Evolutionary conservation across 2,797 vertebrate genomes (phyloP), one percentile per base, ranked within the genome.

Genomic region (Oreochromis mossambicus): DNA sequence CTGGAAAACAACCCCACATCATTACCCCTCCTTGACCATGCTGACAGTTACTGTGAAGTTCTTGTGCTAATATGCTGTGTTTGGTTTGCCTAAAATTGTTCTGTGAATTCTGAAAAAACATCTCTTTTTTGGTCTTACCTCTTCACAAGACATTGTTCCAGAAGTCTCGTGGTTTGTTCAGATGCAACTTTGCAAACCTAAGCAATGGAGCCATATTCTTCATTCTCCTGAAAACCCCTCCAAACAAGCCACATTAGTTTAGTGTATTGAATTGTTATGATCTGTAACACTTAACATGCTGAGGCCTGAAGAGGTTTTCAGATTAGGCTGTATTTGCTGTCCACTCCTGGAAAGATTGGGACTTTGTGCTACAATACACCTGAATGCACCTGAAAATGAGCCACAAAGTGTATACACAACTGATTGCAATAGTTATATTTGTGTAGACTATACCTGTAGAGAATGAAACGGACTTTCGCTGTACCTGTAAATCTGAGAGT

Each of bases 251-350:
- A 73, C 0, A 12, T 46, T 17, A 29, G 14, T 73, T 73, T 26
- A 41, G 4, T 24, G 36, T 8, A 68, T 24, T 15, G 12, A 24
- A 68, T 41, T 68, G 36, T 68, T 41, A 68, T 68, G 61, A 66
- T 14, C 12, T 19, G 3, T 50, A 19, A 50, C 48, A 50, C 7
- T 38, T 41, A 68, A 41, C 36, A 24, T 68, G 63, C 36, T 41
- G 63, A 24, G 7, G 1, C 63, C 61, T 24, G 2, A 38, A 66
- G 34, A 38, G 61, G 58, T 63, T 63, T 63, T 63, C 19, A 63
- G 61, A 2, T 24, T 24, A 14, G 0, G 36, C n/a, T 41, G 12
- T 0, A 68, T 68, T 68, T 68, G 12, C 7, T 14, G 5, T 68
- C n/a, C 3, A 66, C 61, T 66, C 34, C 7, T 14, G 34, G 34